Percentiles rank a stretch among this genome's conserved stretches.
These are phyloP conservation scores for Epirrhoe tristata DNA, from an alignment of 2,888 invertebrate species.

Conservation along the genomic window DNA sequence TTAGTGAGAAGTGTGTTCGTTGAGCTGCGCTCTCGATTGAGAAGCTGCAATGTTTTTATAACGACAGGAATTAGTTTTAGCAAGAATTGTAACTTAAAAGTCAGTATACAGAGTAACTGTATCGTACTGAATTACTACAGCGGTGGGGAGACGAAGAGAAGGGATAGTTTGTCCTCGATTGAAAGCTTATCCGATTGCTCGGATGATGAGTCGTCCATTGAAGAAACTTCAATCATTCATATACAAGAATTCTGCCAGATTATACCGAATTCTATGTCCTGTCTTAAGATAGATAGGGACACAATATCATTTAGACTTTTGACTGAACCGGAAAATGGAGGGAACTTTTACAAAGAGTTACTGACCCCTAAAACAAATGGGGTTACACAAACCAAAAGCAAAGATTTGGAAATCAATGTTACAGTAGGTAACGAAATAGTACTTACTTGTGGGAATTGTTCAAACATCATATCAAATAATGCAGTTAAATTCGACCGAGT, in stretches of 20 bases:
- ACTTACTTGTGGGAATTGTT: slow-evolving; percentile 73
- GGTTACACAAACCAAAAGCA: slow-evolving; percentile 48
- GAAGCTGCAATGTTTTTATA: slow-evolving; percentile 86
- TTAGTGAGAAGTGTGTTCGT: slow-evolving; percentile 82
- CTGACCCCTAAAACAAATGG: slow-evolving; percentile 47
- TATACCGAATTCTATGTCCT: slow-evolving; percentile 82
- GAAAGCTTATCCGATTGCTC: slow-evolving; percentile 79
- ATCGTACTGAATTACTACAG: slow-evolving; percentile 77
- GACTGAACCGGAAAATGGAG: slow-evolving; percentile 76
- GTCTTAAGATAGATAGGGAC: slow-evolving; percentile 76
- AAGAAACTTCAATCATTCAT: slow-evolving; percentile 66
- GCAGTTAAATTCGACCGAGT: slow-evolving; percentile 83
- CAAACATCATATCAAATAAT: slow-evolving; percentile 76
- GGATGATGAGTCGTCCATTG: slow-evolving; percentile 67
- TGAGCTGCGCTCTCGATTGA: slow-evolving; percentile 85
- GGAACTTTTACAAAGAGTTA: slow-evolving; percentile 78
- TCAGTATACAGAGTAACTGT: slow-evolving; percentile 76
- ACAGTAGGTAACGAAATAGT: slow-evolving; percentile 60
- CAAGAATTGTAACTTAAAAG: slow-evolving; percentile 76
- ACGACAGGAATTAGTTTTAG: slow-evolving; percentile 75
- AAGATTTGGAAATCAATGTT: slow-evolving; percentile 63
- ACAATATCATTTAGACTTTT: slow-evolving; percentile 79
- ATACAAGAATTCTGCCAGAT: slow-evolving; percentile 74
- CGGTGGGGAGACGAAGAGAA: slow-evolving; percentile 58
- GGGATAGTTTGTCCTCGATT: slow-evolving; percentile 77